A percentile compares a stretch with the other conserved stretches of the same genome.
phyloP scores from a whole-genome alignment of 1,140 invertebrate species.

The Ctenoplectra terminalis region DNA sequence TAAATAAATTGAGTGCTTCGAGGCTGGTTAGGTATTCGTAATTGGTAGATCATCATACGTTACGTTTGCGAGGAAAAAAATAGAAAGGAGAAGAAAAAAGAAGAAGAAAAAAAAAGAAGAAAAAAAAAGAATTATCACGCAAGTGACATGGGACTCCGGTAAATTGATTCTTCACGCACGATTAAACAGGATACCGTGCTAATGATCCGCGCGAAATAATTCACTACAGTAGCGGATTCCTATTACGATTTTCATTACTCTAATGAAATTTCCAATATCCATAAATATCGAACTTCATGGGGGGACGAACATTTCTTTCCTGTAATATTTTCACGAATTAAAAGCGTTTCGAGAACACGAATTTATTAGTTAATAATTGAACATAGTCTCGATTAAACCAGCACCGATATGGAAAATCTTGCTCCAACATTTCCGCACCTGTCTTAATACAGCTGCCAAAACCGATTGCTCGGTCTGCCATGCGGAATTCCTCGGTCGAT shows the following conservation, averaged over 20 bases:
- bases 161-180: constrained; percentile 44
- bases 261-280: background rate
- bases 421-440: constrained; percentile 48
- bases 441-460: constrained; percentile 61
- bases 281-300: background rate
- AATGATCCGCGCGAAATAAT: constrained; percentile 28
- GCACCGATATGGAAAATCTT: constrained; percentile 26
- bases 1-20: constrained; percentile 1
- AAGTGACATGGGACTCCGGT: constrained; percentile 15
- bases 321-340: background rate
- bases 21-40: background rate
- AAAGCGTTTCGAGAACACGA: background rate
- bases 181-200: constrained; percentile 14
- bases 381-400: background rate
- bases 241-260: constrained; percentile 5
- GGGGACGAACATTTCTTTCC: no score
- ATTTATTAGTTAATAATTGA: background rate
- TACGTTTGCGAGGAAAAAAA: background rate
- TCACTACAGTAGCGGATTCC: background rate
- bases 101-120: background rate
- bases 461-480: constrained; percentile 32
- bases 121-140: background rate
- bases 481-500: constrained; percentile 46
- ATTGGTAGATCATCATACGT: constrained; percentile 23
- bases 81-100: background rate